Percentiles rank a stretch among this genome's conserved stretches.
These are phyloP conservation scores for Liasis olivaceus DNA, from an alignment of 2,797 vertebrate genomes.

Conservation along the genomic window DNA sequence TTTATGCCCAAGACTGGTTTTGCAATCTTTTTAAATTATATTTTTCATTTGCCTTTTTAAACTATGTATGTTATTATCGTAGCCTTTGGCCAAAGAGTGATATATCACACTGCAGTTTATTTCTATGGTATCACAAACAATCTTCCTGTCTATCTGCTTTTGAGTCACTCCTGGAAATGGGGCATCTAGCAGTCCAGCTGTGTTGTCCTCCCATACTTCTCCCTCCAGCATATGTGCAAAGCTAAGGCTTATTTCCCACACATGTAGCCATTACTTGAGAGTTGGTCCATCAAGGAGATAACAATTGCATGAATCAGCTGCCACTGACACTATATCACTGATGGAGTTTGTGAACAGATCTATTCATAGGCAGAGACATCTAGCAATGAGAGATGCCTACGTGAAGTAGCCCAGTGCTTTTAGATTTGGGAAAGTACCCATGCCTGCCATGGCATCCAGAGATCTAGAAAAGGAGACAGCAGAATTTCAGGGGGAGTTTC, in stretches of 20 bases:
- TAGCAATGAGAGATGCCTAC: too few species aligned
- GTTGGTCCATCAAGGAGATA: too few species aligned
- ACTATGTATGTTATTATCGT: not conserved
- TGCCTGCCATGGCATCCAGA: not conserved
- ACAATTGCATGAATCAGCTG: too few species aligned
- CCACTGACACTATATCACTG: not conserved
- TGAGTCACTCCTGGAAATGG: not conserved
- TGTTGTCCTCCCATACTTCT: not conserved
- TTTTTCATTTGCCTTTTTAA: not conserved
- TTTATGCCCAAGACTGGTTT: not conserved
- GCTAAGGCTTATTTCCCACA: not conserved
- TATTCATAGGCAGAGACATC: not conserved
- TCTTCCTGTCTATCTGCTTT: not conserved
- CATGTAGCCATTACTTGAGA: not conserved
- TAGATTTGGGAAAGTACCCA: not conserved
- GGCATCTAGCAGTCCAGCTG: not conserved
- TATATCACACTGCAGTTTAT: not conserved
- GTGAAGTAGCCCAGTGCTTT: not conserved
- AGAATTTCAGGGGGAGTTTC: not conserved
- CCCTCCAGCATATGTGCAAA: not conserved
- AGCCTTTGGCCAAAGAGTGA: not conserved
- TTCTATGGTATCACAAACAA: not conserved
- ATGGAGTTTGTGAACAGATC: constrained; percentile 26
- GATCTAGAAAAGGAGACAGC: not conserved
- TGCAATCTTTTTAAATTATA: not conserved